Conservation (phyloP, 2,113 vertebrate genomes). For the Cygnus atratus region DNA sequence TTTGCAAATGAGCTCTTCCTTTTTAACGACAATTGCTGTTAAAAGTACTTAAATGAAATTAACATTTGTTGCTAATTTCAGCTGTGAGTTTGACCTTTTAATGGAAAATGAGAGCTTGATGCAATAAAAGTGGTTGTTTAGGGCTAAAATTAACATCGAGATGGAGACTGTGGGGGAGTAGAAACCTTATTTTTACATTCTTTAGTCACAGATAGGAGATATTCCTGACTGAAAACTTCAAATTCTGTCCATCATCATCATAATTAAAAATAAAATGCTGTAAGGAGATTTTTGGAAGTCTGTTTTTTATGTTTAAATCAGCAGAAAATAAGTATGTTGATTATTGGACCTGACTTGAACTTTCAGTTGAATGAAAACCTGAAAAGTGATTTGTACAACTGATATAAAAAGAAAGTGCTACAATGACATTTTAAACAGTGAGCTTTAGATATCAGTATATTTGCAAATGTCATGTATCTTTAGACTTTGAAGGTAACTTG, state of each 20-base stretch:
- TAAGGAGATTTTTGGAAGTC: background rate
- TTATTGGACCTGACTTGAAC: background rate
- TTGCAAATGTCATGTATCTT: background rate
- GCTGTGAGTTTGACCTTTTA: background rate
- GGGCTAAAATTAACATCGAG: background rate
- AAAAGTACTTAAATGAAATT: background rate
- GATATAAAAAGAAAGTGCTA: background rate
- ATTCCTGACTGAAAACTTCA: background rate
- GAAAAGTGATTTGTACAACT: constrained; percentile 23
- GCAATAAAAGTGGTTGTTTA: background rate
- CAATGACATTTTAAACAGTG: background rate
- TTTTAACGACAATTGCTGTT: background rate
- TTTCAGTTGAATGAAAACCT: constrained; percentile 29
- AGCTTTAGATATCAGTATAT: background rate
- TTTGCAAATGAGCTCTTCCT: background rate
- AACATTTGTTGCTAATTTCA: background rate
- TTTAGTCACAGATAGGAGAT: background rate
- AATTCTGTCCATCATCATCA: background rate
- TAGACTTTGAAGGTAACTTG: background rate
- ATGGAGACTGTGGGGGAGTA: background rate
- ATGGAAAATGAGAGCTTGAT: background rate
- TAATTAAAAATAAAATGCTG: background rate
- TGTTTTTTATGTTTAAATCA: background rate
- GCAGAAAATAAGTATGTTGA: background rate
- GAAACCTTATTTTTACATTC: background rate